Conservation (phyloP, 2,113 vertebrate genomes). For the Pagrus major region DNA sequence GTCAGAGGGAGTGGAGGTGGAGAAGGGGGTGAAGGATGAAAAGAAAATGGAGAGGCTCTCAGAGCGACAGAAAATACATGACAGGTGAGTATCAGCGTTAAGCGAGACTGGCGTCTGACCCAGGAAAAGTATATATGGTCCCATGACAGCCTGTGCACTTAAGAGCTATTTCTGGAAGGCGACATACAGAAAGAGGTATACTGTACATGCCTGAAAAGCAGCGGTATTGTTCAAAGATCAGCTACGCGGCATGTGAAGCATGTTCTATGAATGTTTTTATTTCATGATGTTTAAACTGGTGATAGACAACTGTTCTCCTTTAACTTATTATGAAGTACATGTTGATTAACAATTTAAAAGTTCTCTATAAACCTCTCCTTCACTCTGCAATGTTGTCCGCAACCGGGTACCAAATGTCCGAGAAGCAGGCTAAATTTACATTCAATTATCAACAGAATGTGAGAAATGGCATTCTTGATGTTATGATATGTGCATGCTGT, state of each 20-base stretch:
- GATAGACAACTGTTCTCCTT: too few species aligned
- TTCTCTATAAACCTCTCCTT: too few species aligned
- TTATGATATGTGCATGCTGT: too few species aligned
- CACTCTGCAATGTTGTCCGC: too few species aligned
- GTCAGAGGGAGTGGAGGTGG: neutral
- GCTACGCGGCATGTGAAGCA: neutral
- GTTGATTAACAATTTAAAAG: too few species aligned
- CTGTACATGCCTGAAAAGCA: neutral
- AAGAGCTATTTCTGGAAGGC: conserved; percentile 41
- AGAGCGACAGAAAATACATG: conserved; percentile 61
- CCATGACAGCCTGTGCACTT: conserved; percentile 37
- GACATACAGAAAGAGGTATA: neutral
- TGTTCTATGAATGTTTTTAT: neutral
- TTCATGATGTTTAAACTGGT: neutral
- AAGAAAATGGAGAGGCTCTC: conserved; percentile 34
- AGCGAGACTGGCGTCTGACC: conserved; percentile 54
- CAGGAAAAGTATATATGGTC: conserved; percentile 21
- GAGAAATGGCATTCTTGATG: too few species aligned
- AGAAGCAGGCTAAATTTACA: too few species aligned
- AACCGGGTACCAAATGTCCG: too few species aligned
- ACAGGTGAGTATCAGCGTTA: conserved; percentile 66
- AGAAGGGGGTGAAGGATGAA: neutral
- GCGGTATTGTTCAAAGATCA: neutral
- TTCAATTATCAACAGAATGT: too few species aligned
- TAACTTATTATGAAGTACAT: too few species aligned